Evolutionary conservation across 2,113 vertebrate genomes (phyloP).

Genomic region (Triplophysa dalaica): DNA sequence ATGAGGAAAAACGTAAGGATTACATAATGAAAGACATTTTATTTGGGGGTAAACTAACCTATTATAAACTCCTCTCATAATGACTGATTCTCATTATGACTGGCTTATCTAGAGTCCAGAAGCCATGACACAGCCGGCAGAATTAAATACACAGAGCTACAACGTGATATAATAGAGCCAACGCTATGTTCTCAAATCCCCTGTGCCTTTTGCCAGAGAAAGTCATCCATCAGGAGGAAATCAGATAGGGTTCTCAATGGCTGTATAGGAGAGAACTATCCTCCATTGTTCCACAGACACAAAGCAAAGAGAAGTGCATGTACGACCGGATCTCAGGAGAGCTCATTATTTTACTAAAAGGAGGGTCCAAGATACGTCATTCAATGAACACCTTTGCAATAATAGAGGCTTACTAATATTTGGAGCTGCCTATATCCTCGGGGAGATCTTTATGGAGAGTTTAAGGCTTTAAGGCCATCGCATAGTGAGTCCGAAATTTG

Average conservation of each 20-base stretch:
- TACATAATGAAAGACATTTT: too few species aligned
- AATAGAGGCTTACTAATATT: slow-evolving; percentile 26
- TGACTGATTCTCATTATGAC: neutral
- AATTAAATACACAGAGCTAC: neutral
- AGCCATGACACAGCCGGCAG: neutral
- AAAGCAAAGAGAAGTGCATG: slow-evolving; percentile 28
- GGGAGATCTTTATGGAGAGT: slow-evolving; percentile 17
- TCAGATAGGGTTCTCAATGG: slow-evolving; percentile 56
- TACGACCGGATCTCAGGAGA: slow-evolving; percentile 44
- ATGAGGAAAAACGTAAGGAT: too few species aligned
- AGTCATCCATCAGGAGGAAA: slow-evolving; percentile 58
- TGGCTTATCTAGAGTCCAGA: neutral
- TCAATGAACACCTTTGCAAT: slow-evolving; percentile 41
- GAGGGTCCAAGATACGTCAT: slow-evolving; percentile 35
- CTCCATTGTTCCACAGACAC: slow-evolving; percentile 42
- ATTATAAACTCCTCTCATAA: neutral
- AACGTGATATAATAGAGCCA: slow-evolving; percentile 19
- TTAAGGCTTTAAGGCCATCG: neutral
- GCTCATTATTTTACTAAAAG: slow-evolving; percentile 58
- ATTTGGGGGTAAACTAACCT: too few species aligned
- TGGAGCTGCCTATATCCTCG: neutral
- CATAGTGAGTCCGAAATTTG: too few species aligned
- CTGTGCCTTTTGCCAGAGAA: slow-evolving; percentile 43
- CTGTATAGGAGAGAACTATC: slow-evolving; percentile 39
- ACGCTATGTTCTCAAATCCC: slow-evolving; percentile 41